Evolutionary conservation across 2,888 invertebrate genomes (phyloP).

Genomic region (Yponomeuta malinellus): DNA sequence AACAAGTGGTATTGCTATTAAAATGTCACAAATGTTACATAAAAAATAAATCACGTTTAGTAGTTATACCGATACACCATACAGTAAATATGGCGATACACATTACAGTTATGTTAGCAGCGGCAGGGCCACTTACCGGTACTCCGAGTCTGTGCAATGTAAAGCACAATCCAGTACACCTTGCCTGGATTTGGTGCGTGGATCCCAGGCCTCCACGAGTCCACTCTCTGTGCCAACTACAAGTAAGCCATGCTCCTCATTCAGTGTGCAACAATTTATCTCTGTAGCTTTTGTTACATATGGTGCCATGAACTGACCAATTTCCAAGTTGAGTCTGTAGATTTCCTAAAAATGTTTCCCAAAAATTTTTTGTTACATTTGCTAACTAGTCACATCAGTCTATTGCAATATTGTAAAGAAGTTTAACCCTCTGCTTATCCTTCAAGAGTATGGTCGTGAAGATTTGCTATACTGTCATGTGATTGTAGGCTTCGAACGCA

Average conservation of each 20-base stretch:
- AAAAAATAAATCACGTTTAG: too few relatives aligned
- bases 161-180: slow-evolving; percentile 90
- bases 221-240: slow-evolving; percentile 93
- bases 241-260: slow-evolving; percentile 91
- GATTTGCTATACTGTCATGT: too few relatives aligned
- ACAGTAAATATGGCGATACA: too few relatives aligned
- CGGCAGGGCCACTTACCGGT: slow-evolving; percentile 38
- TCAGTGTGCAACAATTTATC: slow-evolving; percentile 90
- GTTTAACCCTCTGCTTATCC: too few relatives aligned
- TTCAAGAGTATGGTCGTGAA: too few relatives aligned
- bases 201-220: slow-evolving; percentile 97
- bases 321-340: slow-evolving; percentile 95
- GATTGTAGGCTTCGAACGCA: too few relatives aligned
- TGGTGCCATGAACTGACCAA: slow-evolving; percentile 95
- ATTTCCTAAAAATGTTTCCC: slow-evolving; percentile 81
- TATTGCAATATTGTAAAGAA: too few relatives aligned
- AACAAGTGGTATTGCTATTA: too few relatives aligned
- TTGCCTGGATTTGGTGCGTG: slow-evolving; percentile 84
- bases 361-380: neutral
- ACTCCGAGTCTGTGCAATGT: slow-evolving; percentile 72
- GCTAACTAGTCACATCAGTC: too few relatives aligned
- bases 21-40: too few relatives aligned
- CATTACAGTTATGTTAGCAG: neutral
- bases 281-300: slow-evolving; percentile 83
- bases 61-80: too few relatives aligned